phyloP scores from a whole-genome alignment of 1,140 invertebrate genomes.

The Drosophila sucinea region DNA sequence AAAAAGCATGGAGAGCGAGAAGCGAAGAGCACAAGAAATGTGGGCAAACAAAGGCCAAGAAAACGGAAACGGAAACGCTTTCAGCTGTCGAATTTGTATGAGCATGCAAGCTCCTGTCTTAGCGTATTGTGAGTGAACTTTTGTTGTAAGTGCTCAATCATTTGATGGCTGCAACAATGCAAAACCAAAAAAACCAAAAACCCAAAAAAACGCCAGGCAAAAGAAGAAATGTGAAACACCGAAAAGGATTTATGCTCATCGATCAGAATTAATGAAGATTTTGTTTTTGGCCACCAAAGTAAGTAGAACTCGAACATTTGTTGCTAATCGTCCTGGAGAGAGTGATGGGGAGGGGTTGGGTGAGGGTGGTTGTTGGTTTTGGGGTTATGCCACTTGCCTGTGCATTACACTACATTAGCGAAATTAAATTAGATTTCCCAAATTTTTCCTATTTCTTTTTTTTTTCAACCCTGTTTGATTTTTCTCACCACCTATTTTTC shows the following conservation, averaged over 20 bases:
- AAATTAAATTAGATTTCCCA: constrained; percentile 75
- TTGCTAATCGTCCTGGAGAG: constrained; percentile 51
- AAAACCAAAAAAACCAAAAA: constrained; percentile 24
- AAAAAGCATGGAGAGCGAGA: constrained; percentile 21
- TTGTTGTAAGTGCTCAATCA: constrained; percentile 75
- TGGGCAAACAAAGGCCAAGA: constrained; percentile 77
- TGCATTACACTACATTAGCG: constrained; percentile 79
- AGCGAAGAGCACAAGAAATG: constrained; percentile 45
- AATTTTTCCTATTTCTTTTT: constrained; percentile 21
- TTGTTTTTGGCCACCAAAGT: constrained; percentile 60
- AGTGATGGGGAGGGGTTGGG: background rate
- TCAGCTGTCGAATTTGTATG: constrained; percentile 80
- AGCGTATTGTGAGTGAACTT: constrained; percentile 35
- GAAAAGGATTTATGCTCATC: constrained; percentile 78
- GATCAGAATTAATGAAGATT: constrained; percentile 83
- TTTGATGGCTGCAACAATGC: constrained; percentile 74
- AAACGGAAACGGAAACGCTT: constrained; percentile 81
- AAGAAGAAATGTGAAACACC: constrained; percentile 42
- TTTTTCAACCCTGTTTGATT: constrained; percentile 40
- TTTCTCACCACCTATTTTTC: constrained; percentile 57
- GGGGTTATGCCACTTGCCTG: constrained; percentile 27
- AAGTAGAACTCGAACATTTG: constrained; percentile 61
- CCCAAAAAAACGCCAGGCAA: constrained; percentile 20
- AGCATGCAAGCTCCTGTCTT: constrained; percentile 48
- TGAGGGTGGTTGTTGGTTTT: constrained; percentile 3